Percentiles rank a stretch among this genome's conserved stretches.
Evolutionary conservation across 1,140 invertebrate genomes (phyloP).

Genomic region (Zaprionus ghesquierei): DNA sequence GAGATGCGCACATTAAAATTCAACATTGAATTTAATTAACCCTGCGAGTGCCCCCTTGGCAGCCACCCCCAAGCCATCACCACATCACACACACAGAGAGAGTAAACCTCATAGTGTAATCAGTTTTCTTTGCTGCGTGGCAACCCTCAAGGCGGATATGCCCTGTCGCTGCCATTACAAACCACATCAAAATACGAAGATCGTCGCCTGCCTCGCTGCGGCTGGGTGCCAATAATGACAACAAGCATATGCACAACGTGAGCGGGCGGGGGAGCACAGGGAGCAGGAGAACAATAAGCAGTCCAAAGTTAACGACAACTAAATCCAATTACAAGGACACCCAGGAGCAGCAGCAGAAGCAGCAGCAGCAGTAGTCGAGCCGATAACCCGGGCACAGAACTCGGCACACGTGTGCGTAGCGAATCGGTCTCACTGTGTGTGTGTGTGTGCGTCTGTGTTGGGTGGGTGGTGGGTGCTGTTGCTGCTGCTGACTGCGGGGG

Average conservation of each 20-base stretch:
- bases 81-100: not conserved
- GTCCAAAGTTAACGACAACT: slow-evolving; percentile 72
- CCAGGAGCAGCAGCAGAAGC: slow-evolving; percentile 59
- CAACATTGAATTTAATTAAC: slow-evolving; percentile 63
- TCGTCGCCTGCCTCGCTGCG: slow-evolving; percentile 11
- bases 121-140: slow-evolving; percentile 41
- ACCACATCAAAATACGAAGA: slow-evolving; percentile 35
- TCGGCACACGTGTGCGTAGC: slow-evolving; percentile 66
- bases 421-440: slow-evolving; percentile 35
- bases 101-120: slow-evolving; percentile 10
- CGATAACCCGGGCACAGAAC: slow-evolving; percentile 2
- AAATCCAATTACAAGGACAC: slow-evolving; percentile 70
- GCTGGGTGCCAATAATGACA: slow-evolving; percentile 51
- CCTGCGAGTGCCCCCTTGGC: slow-evolving; percentile 19
- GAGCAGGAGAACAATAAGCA: slow-evolving; percentile 53
- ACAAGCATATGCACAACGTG: slow-evolving; percentile 53
- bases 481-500: not conserved
- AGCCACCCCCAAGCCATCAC: not conserved
- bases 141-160: slow-evolving; percentile 18
- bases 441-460: not conserved
- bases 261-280: slow-evolving; percentile 13
- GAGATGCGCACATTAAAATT: slow-evolving; percentile 37
- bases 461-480: slow-evolving; percentile 2
- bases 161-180: slow-evolving; percentile 26
- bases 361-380: slow-evolving; percentile 54